A percentile compares a stretch with the other conserved stretches of the same genome.
These are phyloP conservation scores for Mesoclemmys tuberculata DNA, from an alignment of 2,113 vertebrate genomes.

Conservation along the genomic window DNA sequence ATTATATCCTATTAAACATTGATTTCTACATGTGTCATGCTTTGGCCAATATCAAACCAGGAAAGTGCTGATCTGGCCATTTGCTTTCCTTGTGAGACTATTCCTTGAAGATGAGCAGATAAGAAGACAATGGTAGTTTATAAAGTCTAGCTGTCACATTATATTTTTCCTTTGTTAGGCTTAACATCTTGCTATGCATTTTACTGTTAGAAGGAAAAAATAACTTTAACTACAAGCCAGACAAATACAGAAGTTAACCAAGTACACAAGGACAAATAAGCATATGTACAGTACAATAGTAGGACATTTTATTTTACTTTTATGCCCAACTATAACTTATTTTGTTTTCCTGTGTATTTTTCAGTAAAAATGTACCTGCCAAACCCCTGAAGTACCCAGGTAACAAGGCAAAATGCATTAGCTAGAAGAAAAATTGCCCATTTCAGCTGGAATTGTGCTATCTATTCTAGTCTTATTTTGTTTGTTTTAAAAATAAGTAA, in stretches of 20 bases:
- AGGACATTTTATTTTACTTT: not conserved
- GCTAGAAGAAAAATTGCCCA: not conserved
- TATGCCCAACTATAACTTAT: not conserved
- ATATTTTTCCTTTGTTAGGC: not conserved
- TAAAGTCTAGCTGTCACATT: not conserved
- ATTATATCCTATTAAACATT: slow-evolving; percentile 24
- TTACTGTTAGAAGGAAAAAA: not conserved
- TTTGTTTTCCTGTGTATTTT: not conserved
- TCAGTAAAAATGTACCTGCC: not conserved
- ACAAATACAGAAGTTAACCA: not conserved
- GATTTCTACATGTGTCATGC: slow-evolving; percentile 20
- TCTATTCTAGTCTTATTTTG: not conserved
- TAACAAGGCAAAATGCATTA: not conserved
- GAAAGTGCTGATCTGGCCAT: not conserved
- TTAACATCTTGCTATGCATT: not conserved
- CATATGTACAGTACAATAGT: not conserved
- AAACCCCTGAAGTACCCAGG: not conserved
- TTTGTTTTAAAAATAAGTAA: not conserved
- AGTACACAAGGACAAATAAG: not conserved
- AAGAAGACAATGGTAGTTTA: not conserved
- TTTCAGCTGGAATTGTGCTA: not conserved
- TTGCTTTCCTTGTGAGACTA: not conserved
- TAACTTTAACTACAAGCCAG: not conserved
- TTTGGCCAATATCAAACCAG: not conserved
- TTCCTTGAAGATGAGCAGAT: slow-evolving; percentile 6